Evolutionary conservation across 2,888 invertebrate genomes (phyloP).

Genomic region (Griposia aprilina): DNA sequence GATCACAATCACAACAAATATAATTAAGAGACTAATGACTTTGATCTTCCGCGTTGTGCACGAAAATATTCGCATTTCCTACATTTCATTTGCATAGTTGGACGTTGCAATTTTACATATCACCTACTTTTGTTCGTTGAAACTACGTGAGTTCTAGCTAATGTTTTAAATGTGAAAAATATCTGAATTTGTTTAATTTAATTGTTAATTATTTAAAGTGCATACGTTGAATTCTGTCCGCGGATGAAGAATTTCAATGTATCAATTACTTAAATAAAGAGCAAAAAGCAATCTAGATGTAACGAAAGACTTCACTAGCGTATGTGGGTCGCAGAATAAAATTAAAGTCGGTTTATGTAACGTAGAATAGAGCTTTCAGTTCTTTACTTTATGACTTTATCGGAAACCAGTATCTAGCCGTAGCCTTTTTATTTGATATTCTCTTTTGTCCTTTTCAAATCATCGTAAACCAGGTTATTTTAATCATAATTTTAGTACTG

Average conservation of each 20-base stretch:
- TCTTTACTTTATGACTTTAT: conserved; percentile 41
- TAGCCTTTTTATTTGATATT: conserved; percentile 36
- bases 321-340: conserved; percentile 52
- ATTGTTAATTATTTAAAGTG: conserved; percentile 4
- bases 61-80: not conserved
- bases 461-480: conserved; percentile 2
- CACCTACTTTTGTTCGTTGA: not conserved
- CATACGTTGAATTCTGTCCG: not conserved
- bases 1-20: conserved; percentile 27
- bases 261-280: conserved; percentile 21
- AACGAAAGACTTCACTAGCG: conserved; percentile 13
- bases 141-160: conserved; percentile 6
- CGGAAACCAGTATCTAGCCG: conserved; percentile 45
- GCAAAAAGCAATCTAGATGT: conserved; percentile 15
- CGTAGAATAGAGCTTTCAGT: conserved; percentile 40
- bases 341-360: conserved; percentile 50
- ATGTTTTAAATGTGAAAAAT: not conserved
- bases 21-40: conserved; percentile 38
- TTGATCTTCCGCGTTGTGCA: conserved; percentile 24
- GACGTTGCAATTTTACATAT: not conserved
- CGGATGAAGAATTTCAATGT: not conserved
- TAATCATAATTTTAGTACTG: conserved; percentile 27
- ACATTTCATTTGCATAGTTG: conserved; percentile 14
- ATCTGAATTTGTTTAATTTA: conserved; percentile 9
- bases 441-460: conserved; percentile 23